Evolutionary conservation across 1,140 invertebrate species (phyloP).

Genomic region (Aphelenchoides avenae): DNA sequence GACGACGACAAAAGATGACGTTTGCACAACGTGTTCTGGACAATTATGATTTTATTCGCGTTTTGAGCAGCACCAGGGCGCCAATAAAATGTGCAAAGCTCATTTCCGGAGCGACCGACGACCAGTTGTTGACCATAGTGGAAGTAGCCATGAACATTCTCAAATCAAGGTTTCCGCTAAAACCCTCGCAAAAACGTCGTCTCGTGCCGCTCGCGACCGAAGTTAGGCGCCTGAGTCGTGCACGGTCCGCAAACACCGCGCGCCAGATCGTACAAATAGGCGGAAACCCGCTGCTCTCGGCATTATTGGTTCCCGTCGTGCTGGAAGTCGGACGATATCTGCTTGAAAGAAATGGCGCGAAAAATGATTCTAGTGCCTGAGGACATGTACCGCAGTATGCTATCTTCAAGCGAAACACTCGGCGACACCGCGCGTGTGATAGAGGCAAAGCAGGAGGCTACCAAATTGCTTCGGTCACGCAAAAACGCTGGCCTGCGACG

Average conservation of each 20-base stretch:
- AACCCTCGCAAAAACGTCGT: too few relatives aligned
- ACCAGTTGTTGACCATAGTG: constrained; percentile 6
- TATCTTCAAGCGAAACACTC: too few relatives aligned
- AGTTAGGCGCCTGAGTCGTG: neutral
- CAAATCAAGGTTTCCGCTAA: too few relatives aligned
- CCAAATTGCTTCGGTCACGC: too few relatives aligned
- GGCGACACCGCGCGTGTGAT: too few relatives aligned
- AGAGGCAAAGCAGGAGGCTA: too few relatives aligned
- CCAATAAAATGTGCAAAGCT: neutral
- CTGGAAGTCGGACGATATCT: constrained; percentile 2
- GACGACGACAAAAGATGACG: too few relatives aligned
- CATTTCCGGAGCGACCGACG: neutral
- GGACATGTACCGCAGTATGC: constrained; percentile 11
- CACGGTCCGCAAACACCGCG: neutral
- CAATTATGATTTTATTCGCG: constrained; percentile 9
- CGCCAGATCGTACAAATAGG: too few relatives aligned
- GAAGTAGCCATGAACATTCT: constrained; percentile 1
- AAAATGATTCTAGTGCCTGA: constrained; percentile 14
- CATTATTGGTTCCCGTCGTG: constrained; percentile 1
- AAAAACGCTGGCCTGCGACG: too few relatives aligned
- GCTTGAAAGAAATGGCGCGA: constrained; percentile 12
- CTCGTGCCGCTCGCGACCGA: neutral
- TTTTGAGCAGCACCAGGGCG: neutral
- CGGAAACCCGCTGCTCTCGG: neutral
- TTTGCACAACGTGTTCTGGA: constrained; percentile 1